Percentiles rank a stretch among this genome's conserved stretches.
phyloP scores from a whole-genome alignment of 1,140 invertebrate species.

The Hylaeus anthracinus region DNA sequence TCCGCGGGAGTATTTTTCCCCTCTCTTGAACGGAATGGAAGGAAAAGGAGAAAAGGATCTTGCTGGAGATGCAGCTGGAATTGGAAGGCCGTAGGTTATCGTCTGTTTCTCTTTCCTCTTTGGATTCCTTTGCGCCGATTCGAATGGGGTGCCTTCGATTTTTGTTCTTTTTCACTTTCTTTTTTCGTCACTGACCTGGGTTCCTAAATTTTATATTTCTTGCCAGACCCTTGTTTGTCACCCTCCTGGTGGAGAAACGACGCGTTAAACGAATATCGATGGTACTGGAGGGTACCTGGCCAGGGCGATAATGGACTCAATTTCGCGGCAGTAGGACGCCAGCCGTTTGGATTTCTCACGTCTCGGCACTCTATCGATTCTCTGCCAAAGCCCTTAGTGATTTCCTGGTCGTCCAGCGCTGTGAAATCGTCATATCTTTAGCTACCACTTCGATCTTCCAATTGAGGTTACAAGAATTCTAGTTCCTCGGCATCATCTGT shows the following conservation, averaged over 20 bases:
- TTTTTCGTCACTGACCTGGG: neutral
- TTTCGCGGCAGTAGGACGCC: slow-evolving; percentile 58
- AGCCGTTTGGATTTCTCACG: slow-evolving; percentile 60
- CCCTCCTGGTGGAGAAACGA: slow-evolving; percentile 55
- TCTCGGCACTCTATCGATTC: slow-evolving; percentile 61
- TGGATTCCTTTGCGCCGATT: neutral
- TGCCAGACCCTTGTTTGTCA: slow-evolving; percentile 63
- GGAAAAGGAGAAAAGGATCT: neutral
- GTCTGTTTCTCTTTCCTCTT: slow-evolving; percentile 23
- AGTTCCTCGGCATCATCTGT: slow-evolving; percentile 21
- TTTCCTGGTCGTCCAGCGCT: slow-evolving; percentile 57
- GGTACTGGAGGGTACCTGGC: slow-evolving; percentile 65
- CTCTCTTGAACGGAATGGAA: neutral
- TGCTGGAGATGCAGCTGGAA: neutral
- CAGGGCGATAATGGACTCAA: slow-evolving; percentile 71
- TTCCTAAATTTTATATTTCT: slow-evolving; percentile 68
- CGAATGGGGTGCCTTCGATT: neutral
- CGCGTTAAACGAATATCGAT: slow-evolving; percentile 72
- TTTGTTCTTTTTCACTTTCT: neutral
- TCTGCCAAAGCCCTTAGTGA: slow-evolving; percentile 47
- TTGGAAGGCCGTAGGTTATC: slow-evolving; percentile 33
- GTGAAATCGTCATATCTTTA: slow-evolving; percentile 53
- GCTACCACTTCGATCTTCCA: slow-evolving; percentile 22
- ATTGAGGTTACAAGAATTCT: slow-evolving; percentile 36
- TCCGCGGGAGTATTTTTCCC: neutral